phyloP scores from a whole-genome alignment of 2,888 invertebrate genomes.

The Didymodactylos carnosus region DNA sequence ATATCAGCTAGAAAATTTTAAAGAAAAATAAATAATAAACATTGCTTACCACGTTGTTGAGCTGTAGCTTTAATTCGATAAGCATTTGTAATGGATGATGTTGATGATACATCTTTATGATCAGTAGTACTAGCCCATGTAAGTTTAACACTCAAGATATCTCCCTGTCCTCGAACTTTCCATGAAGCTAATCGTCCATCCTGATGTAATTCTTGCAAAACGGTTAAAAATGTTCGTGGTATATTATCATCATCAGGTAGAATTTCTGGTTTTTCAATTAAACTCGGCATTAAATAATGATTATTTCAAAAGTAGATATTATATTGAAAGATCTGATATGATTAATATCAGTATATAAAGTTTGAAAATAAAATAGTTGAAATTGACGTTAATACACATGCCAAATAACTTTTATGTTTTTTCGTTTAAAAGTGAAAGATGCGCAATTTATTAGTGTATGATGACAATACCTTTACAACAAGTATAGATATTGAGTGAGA shows the following conservation, averaged over 20 bases:
- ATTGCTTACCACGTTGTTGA: neutral
- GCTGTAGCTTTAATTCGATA: neutral
- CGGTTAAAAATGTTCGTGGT: neutral
- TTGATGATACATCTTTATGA: neutral
- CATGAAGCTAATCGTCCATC: constrained; percentile 4
- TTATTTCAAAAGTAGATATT: too few relatives aligned
- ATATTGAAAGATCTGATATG: too few relatives aligned
- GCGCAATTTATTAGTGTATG: too few relatives aligned
- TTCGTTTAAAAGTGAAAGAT: too few relatives aligned
- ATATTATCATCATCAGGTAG: neutral
- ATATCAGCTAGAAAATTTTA: neutral
- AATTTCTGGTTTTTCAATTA: neutral
- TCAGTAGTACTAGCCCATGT: neutral
- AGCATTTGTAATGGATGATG: too few relatives aligned
- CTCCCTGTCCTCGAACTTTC: constrained; percentile 6
- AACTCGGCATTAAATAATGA: neutral
- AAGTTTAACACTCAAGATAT: constrained; percentile 1
- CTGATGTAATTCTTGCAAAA: constrained; percentile 2
- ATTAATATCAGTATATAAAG: too few relatives aligned
- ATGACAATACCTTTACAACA: too few relatives aligned
- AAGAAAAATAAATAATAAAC: neutral
- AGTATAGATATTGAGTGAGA: too few relatives aligned
- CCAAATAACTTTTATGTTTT: too few relatives aligned
- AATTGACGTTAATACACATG: too few relatives aligned
- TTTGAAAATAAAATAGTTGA: too few relatives aligned